Percentiles rank a stretch among this genome's conserved stretches.
phyloP scores from a whole-genome alignment of 2,113 vertebrate species.

The Bubo blakistoni region DNA sequence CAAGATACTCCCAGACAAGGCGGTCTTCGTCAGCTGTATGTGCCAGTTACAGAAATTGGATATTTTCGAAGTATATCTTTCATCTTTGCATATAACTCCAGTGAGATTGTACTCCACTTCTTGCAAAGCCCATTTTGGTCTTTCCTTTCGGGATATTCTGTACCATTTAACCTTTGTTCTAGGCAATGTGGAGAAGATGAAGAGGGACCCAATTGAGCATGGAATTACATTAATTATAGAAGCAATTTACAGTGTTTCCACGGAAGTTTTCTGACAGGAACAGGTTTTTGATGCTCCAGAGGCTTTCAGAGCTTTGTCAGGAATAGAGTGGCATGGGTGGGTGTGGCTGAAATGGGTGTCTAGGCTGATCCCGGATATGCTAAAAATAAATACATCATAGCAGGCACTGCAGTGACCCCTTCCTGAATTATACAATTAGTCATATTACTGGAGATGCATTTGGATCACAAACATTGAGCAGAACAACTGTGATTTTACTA shows the following conservation, averaged over 20 bases:
- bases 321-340: neutral
- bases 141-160: neutral
- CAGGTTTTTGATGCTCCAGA: conserved; percentile 8
- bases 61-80: neutral
- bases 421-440: conserved; percentile 11
- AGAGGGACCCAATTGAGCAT: neutral
- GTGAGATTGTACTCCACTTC: neutral
- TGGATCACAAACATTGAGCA: neutral
- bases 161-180: neutral
- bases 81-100: neutral
- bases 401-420: conserved; percentile 12
- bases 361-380: neutral
- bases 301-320: neutral
- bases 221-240: neutral
- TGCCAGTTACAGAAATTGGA: neutral
- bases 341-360: neutral
- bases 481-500: neutral
- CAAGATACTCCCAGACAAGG: neutral
- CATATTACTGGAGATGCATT: neutral
- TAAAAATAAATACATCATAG: conserved; percentile 29
- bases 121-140: neutral
- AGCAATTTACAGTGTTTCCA: neutral
- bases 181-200: neutral
- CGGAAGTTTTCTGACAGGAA: neutral
- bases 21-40: neutral